Conservation (phyloP, 92 coral and sea anemone genomes). For the Phymanthus crucifer region DNA sequence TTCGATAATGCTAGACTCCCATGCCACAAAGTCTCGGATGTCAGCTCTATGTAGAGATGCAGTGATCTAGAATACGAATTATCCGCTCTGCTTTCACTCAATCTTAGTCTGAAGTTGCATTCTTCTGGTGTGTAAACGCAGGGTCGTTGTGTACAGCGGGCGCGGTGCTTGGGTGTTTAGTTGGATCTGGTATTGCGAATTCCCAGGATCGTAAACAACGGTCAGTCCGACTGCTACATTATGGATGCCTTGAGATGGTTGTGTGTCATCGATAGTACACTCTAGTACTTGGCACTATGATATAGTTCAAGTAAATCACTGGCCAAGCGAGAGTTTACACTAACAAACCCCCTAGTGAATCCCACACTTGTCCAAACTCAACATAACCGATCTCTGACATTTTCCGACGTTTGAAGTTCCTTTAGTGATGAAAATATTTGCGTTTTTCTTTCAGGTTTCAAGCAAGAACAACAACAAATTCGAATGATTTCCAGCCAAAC, state of each 20-base stretch:
- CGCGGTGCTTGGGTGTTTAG: background rate
- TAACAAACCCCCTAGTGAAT: too few relatives aligned
- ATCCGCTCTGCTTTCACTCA: background rate
- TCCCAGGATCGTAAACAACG: background rate
- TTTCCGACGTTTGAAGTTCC: too few relatives aligned
- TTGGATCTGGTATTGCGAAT: background rate
- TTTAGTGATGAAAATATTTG: background rate
- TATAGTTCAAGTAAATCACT: background rate
- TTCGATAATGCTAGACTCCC: background rate
- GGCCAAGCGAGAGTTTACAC: too few relatives aligned
- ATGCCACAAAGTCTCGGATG: conserved; percentile 6
- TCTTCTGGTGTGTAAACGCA: background rate
- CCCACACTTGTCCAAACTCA: too few relatives aligned
- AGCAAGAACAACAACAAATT: background rate
- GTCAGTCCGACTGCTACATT: background rate
- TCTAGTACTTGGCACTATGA: background rate
- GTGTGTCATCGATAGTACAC: background rate
- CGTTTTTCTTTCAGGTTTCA: background rate
- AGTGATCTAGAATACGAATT: background rate
- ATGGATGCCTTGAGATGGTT: background rate
- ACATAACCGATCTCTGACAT: too few relatives aligned
- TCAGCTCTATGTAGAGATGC: background rate
- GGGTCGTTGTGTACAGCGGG: background rate
- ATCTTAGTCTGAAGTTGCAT: background rate
- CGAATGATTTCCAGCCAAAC: background rate